These are phyloP conservation scores for Holotrichia oblita DNA, from an alignment of 1,140 invertebrate species.

Conservation along the genomic window DNA sequence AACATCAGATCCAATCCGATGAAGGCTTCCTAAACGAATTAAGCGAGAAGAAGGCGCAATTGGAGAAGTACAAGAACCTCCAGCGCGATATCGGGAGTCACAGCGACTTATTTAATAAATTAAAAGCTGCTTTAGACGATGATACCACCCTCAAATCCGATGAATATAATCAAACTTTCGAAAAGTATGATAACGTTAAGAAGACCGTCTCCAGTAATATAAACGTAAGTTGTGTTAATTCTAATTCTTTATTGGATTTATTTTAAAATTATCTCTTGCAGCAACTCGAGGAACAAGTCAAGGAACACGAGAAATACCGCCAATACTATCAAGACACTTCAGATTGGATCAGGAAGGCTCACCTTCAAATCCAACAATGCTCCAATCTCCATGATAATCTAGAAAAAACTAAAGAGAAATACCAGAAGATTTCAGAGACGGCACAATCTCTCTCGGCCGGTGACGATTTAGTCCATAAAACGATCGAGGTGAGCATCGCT, in stretches of 20 bases:
- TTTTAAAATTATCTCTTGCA: slow-evolving; percentile 51
- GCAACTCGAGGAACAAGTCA: slow-evolving; percentile 83
- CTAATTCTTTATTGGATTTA: slow-evolving; percentile 44
- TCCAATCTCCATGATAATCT: slow-evolving; percentile 86
- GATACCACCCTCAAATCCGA: slow-evolving; percentile 69
- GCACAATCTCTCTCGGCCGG: slow-evolving; percentile 73
- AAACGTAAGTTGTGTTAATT: slow-evolving; percentile 44
- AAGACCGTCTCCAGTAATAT: slow-evolving; percentile 66
- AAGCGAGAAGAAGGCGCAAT: slow-evolving; percentile 86
- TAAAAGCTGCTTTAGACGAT: slow-evolving; percentile 73
- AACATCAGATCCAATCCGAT: slow-evolving; percentile 79
- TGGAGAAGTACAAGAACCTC: slow-evolving; percentile 84
- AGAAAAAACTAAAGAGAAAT: slow-evolving; percentile 76
- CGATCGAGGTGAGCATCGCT: slow-evolving; percentile 78
- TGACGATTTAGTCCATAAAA: slow-evolving; percentile 76
- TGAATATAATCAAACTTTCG: slow-evolving; percentile 75
- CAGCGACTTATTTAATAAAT: slow-evolving; percentile 76
- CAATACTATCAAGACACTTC: slow-evolving; percentile 81
- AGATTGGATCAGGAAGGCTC: slow-evolving; percentile 87
- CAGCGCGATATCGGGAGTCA: slow-evolving; percentile 82
- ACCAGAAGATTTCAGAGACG: slow-evolving; percentile 77
- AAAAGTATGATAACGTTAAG: slow-evolving; percentile 76
- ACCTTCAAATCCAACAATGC: slow-evolving; percentile 85
- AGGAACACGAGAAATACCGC: slow-evolving; percentile 87
- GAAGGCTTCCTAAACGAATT: slow-evolving; percentile 82